Conservation (phyloP, 1,140 invertebrate genomes). For the Plodia interpunctella region DNA sequence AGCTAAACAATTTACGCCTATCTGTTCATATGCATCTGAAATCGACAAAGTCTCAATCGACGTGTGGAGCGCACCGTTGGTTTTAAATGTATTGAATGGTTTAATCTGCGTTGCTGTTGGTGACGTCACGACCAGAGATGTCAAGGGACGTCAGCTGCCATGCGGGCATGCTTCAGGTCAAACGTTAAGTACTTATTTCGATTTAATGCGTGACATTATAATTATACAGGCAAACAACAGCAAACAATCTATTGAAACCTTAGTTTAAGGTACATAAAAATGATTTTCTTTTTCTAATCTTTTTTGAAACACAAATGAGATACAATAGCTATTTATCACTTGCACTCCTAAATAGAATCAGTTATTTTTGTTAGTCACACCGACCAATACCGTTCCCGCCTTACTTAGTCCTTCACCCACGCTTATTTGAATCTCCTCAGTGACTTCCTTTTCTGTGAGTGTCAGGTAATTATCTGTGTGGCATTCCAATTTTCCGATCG, state of each 20-base stretch:
- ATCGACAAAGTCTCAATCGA: slow-evolving; percentile 50
- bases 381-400: slow-evolving; percentile 40
- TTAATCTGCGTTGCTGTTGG: slow-evolving; percentile 25
- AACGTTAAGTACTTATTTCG: neutral
- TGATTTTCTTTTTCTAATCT: too few relatives aligned
- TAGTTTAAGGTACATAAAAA: too few relatives aligned
- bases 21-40: slow-evolving; percentile 41
- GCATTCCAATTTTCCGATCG: slow-evolving; percentile 76
- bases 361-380: slow-evolving; percentile 44
- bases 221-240: too few relatives aligned
- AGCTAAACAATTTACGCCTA: slow-evolving; percentile 43
- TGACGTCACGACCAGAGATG: slow-evolving; percentile 16
- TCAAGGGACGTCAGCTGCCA: slow-evolving; percentile 20
- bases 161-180: slow-evolving; percentile 6
- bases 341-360: slow-evolving; percentile 43
- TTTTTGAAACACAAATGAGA: too few relatives aligned
- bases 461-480: slow-evolving; percentile 77
- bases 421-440: slow-evolving; percentile 72
- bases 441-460: slow-evolving; percentile 74
- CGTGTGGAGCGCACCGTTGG: slow-evolving; percentile 35
- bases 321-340: slow-evolving; percentile 22
- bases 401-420: slow-evolving; percentile 60
- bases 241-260: too few relatives aligned
- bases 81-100: slow-evolving; percentile 50
- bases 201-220: too few relatives aligned